Evolutionary conservation across 2,113 vertebrate species (phyloP).

Genomic region (Cervus canadensis): DNA sequence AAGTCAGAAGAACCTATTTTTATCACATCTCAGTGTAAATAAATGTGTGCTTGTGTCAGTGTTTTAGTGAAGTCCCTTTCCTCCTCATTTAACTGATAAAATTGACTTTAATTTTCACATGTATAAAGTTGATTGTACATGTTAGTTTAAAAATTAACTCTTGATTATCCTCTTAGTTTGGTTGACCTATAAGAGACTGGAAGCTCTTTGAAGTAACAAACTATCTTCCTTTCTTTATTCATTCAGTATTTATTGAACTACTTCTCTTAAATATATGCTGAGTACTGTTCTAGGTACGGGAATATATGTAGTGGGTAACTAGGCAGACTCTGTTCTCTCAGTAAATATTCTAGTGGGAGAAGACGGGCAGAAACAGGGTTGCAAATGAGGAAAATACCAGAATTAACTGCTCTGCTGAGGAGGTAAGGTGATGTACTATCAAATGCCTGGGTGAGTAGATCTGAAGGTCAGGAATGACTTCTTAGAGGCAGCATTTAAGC

Average conservation of each 20-base stretch:
- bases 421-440: not conserved
- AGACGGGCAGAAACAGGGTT: not conserved
- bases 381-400: not conserved
- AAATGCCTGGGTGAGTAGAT: not conserved
- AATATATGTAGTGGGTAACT: not conserved
- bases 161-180: slow-evolving; percentile 16
- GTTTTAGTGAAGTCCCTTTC: slow-evolving; percentile 7
- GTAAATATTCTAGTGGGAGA: not conserved
- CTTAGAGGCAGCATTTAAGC: not conserved
- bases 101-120: slow-evolving; percentile 1
- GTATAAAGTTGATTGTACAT: slow-evolving; percentile 12
- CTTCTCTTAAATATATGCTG: not conserved
- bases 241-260: not conserved
- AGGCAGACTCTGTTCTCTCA: not conserved
- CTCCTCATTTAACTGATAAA: slow-evolving; percentile 12
- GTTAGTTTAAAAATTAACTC: not conserved
- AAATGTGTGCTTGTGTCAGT: not conserved
- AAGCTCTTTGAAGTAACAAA: slow-evolving; percentile 2
- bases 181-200: not conserved
- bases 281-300: not conserved
- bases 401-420: not conserved
- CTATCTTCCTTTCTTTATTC: not conserved
- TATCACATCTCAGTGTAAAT: not conserved
- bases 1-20: not conserved
- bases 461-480: not conserved